A percentile compares a stretch with the other conserved stretches of the same genome.
These are phyloP conservation scores for Sebastes melanostomus DNA, from an alignment of 2,797 vertebrate species.

Conservation along the genomic window DNA sequence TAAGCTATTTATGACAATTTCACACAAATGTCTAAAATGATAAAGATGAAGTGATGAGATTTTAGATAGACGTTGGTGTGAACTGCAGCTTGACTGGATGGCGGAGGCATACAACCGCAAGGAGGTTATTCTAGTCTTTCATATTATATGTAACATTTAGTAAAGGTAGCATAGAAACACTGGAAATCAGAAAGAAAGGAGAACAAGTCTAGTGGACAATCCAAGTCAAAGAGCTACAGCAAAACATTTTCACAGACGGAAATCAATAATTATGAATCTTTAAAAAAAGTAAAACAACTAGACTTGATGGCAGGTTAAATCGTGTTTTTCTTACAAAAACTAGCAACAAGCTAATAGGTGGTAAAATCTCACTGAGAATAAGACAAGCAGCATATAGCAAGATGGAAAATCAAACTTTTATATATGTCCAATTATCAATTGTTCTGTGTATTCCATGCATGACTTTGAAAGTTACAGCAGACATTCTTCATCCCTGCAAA, in stretches of 20 bases:
- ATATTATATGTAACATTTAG: neutral
- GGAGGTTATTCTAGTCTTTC: neutral
- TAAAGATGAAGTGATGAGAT: no score
- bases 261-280: neutral
- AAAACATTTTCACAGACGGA: neutral
- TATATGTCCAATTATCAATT: neutral
- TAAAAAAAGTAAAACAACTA: neutral
- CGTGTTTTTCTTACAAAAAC: neutral
- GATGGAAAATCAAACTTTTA: neutral
- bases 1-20: no score
- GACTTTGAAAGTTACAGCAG: conserved; percentile 1
- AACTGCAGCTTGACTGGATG: no score
- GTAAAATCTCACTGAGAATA: neutral
- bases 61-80: no score
- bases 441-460: neutral
- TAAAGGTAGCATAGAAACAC: neutral
- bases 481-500: conserved; percentile 22
- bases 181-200: neutral
- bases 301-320: neutral
- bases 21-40: no score
- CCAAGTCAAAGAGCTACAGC: neutral
- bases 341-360: neutral
- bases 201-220: neutral
- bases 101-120: no score
- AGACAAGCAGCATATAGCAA: neutral